Evolutionary conservation across 2,797 vertebrate genomes (phyloP), one percentile per base, ranked within the genome.

Genomic region (Mallotus villosus): DNA sequence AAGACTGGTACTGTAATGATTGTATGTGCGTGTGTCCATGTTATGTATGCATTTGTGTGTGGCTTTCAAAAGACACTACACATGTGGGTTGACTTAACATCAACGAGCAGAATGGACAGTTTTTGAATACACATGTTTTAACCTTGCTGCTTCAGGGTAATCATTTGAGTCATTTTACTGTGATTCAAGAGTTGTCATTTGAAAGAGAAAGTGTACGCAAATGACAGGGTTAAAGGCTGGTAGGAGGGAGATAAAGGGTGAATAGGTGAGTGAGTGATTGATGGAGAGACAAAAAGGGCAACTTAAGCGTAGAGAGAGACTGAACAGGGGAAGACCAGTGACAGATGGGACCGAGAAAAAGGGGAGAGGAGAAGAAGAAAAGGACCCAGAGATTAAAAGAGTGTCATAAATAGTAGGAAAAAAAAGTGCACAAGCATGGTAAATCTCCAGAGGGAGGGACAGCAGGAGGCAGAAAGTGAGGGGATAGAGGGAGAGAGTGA

Each of bases 401-500:
- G 51, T 17, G 16, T 55, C 51, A 55, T 55, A 55, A 55, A 55
- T n/a, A 55, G 2, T 9, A 55, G 1, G 4, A 55, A 55, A 17
- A n/a, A 55, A n/a, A 16, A 49, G 14, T 49, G 46, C 14, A 3
- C 27, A 29, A 55, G 19, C 51, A 55, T 14, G n/a, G 17, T 53
- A 64, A 34, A 72, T 0, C 29, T 22, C 27, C 4, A 60, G 34
- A 69, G 34, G 3, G 34, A 69, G 34, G 3, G 58, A 68, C 51
- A 68, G 72, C 57, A 27, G 69, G 63, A 37, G 11, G 41, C 1
- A 14, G 41, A 46, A 8, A 46, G 9, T 3, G 41, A 46, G 41
- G 74, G 73, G 81, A 74, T 71, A 76, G 77, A 77, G 24, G 24
- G 74, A 77, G 69, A 77, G 73, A 84, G 82, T 57, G 79, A 87